Percentiles rank a stretch among this genome's conserved stretches.
Conservation (phyloP, 2,113 vertebrate genomes). For the Spea bombifrons region DNA sequence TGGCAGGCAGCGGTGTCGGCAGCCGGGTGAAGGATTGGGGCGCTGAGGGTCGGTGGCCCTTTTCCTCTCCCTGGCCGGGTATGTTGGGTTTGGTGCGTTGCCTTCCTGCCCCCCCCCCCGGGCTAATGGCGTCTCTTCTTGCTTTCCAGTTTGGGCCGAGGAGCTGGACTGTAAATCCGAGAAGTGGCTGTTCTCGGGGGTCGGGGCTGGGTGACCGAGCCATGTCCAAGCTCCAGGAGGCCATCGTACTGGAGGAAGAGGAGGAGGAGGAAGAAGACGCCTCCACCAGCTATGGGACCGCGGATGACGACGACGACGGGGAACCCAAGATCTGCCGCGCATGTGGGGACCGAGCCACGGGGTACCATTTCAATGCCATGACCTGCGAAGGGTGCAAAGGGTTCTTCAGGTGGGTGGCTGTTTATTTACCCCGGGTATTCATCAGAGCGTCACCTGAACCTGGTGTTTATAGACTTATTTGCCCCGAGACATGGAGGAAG, state of each 20-base stretch:
- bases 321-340: constrained; percentile 65
- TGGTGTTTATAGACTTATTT: too few species aligned
- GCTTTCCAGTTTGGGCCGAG: neutral
- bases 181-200: constrained; percentile 16
- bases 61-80: too few species aligned
- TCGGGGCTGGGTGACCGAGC: neutral
- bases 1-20: too few species aligned
- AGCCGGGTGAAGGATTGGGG: too few species aligned
- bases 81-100: too few species aligned
- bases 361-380: constrained; percentile 74
- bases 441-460: too few species aligned
- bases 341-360: constrained; percentile 70
- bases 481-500: too few species aligned
- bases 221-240: constrained; percentile 24
- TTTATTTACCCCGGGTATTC: too few species aligned
- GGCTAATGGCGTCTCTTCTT: neutral
- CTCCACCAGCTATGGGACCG: neutral
- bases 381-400: constrained; percentile 75
- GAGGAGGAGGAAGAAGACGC: constrained; percentile 46
- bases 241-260: neutral
- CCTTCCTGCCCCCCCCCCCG: too few species aligned
- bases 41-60: too few species aligned
- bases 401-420: constrained; percentile 70
- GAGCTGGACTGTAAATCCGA: neutral
- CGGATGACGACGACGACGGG: constrained; percentile 43